These are phyloP conservation scores for Pygmarrhopalites habei DNA, from an alignment of 1,140 invertebrate genomes.

Conservation along the genomic window DNA sequence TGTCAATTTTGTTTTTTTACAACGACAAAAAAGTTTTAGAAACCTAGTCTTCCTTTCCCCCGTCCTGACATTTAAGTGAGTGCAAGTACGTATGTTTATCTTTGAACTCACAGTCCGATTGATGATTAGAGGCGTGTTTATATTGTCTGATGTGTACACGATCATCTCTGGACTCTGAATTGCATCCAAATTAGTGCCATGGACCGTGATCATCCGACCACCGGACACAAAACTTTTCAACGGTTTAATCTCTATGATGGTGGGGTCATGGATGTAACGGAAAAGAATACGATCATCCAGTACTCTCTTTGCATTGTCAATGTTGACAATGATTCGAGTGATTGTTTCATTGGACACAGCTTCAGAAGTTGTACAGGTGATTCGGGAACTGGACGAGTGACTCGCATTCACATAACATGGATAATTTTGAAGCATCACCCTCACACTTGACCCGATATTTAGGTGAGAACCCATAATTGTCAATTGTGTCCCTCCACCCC, in stretches of 20 bases:
- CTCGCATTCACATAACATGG: constrained; percentile 77
- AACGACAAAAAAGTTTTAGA: too few species aligned
- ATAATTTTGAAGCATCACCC: constrained; percentile 74
- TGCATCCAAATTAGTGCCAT: constrained; percentile 82
- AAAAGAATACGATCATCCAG: constrained; percentile 59
- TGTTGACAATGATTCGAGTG: constrained; percentile 61
- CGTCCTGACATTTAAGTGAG: background rate
- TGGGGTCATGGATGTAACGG: constrained; percentile 86
- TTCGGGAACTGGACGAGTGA: constrained; percentile 76
- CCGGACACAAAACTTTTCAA: constrained; percentile 80
- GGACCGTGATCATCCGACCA: constrained; percentile 84
- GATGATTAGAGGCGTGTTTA: constrained; percentile 52
- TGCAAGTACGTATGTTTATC: too few species aligned
- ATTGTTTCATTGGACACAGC: constrained; percentile 50
- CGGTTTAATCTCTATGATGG: constrained; percentile 84
- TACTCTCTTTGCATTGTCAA: constrained; percentile 74
- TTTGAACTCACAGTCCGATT: constrained; percentile 66
- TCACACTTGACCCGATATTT: constrained; percentile 85
- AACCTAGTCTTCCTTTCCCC: too few species aligned
- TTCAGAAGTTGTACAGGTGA: constrained; percentile 78
- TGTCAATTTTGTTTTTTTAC: constrained; percentile 33
- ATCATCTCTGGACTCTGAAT: constrained; percentile 86
- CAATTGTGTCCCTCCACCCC: constrained; percentile 86
- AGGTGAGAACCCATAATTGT: constrained; percentile 84
- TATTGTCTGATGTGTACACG: constrained; percentile 65